phyloP scores from a whole-genome alignment of 2,113 vertebrate species.

The Cottus gobio region DNA sequence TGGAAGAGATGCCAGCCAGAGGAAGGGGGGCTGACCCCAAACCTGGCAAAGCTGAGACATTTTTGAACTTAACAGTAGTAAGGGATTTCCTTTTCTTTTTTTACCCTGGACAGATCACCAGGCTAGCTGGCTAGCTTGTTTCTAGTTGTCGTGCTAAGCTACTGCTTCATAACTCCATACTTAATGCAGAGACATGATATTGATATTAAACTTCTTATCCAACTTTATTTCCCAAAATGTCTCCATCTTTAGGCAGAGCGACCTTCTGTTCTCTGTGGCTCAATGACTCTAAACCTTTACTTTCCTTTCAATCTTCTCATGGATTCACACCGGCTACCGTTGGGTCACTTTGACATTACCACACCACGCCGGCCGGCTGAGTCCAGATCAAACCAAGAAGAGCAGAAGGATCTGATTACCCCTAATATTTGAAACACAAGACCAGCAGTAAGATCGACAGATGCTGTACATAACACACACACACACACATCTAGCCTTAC shows the following conservation, averaged over 20 bases:
- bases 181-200: background rate
- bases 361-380: background rate
- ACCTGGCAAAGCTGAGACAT: too few species aligned
- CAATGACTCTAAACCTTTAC: background rate
- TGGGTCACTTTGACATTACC: constrained; percentile 22
- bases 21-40: too few species aligned
- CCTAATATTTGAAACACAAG: constrained; percentile 53
- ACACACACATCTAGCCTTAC: too few species aligned
- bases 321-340: constrained; percentile 10
- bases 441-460: constrained; percentile 27
- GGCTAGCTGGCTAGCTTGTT: background rate
- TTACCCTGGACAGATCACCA: background rate
- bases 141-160: background rate
- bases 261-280: background rate
- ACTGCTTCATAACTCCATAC: background rate
- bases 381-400: constrained; percentile 16
- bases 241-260: background rate
- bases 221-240: background rate
- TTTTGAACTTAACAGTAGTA: too few species aligned
- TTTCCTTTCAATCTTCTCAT: background rate
- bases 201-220: background rate
- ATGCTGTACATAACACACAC: constrained; percentile 31
- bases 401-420: constrained; percentile 45
- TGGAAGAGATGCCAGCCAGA: too few species aligned
- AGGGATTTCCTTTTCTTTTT: background rate